These are phyloP conservation scores for Muscicapa striata DNA, from an alignment of 2,797 vertebrate genomes.

Conservation along the genomic window DNA sequence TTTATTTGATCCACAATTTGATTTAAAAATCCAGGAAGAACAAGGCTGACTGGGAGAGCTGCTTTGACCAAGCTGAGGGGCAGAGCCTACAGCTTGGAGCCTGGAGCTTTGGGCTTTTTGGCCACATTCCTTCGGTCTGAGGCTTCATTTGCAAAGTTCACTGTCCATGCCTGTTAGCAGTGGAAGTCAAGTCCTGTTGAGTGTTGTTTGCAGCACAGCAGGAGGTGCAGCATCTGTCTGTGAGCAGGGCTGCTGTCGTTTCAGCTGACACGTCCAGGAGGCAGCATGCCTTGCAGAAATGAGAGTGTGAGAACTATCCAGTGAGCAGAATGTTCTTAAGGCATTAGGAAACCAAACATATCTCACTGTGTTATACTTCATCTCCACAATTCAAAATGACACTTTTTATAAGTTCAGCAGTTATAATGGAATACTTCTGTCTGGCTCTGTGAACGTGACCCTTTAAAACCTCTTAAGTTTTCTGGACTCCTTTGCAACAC, in stretches of 20 bases:
- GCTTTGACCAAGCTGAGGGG: not conserved
- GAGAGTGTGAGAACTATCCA: conserved; percentile 64
- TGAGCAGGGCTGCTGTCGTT: conserved; percentile 52
- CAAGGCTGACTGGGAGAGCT: not conserved
- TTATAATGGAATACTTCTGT: not conserved
- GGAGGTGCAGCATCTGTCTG: conserved; percentile 62
- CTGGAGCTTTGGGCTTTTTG: conserved; percentile 56
- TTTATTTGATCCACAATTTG: not conserved
- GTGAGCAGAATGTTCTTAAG: conserved; percentile 65
- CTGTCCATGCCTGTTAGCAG: conserved; percentile 67
- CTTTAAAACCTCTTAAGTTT: not conserved
- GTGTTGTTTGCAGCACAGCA: conserved; percentile 52
- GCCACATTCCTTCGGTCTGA: conserved; percentile 21
- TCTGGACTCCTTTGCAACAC: not conserved
- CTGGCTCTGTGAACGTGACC: not conserved
- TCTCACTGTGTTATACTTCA: conserved; percentile 41
- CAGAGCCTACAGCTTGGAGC: not conserved
- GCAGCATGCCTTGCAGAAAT: conserved; percentile 69
- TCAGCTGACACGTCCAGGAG: conserved; percentile 63
- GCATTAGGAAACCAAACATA: conserved; percentile 44
- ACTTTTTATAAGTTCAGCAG: conserved; percentile 37
- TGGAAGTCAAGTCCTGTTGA: conserved; percentile 73
- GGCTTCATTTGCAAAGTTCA: conserved; percentile 61
- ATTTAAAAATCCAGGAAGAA: not conserved
- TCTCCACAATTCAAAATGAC: conserved; percentile 69